phyloP scores from a whole-genome alignment of 2,888 invertebrate species.

The Sipha maydis region DNA sequence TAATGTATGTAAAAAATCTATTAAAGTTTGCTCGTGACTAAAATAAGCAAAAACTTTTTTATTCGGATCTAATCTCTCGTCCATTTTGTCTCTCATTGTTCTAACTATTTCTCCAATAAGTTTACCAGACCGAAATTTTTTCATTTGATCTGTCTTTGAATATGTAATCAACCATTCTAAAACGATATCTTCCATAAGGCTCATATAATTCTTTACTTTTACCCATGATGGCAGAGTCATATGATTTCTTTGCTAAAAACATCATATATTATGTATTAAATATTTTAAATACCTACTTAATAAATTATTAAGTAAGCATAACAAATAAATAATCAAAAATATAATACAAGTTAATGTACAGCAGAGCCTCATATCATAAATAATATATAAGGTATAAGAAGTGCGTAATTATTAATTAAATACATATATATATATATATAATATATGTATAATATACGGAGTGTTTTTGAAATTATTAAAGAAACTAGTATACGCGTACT shows the following conservation, averaged over 20 bases:
- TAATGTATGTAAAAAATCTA: slow-evolving; percentile 74
- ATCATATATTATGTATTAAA: not conserved
- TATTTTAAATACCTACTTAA: not conserved
- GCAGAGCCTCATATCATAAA: too few relatives aligned
- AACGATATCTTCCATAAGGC: slow-evolving; percentile 49
- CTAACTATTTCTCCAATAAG: slow-evolving; percentile 64
- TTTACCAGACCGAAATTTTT: slow-evolving; percentile 63
- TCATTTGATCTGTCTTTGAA: slow-evolving; percentile 52
- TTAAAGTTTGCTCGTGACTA: slow-evolving; percentile 80
- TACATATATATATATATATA: too few relatives aligned
- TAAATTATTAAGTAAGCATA: too few relatives aligned
- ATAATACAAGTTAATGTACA: too few relatives aligned
- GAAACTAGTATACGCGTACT: too few relatives aligned
- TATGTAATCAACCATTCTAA: slow-evolving; percentile 54
- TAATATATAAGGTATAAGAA: too few relatives aligned
- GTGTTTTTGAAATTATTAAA: too few relatives aligned
- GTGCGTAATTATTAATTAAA: too few relatives aligned
- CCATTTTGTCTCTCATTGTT: slow-evolving; percentile 61
- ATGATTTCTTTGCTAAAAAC: slow-evolving; percentile 59
- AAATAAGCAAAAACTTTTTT: slow-evolving; percentile 75
- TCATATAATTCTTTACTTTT: slow-evolving; percentile 52
- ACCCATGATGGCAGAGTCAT: slow-evolving; percentile 57
- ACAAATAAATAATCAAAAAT: too few relatives aligned
- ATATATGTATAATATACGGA: too few relatives aligned
- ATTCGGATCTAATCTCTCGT: slow-evolving; percentile 59